phyloP scores from a whole-genome alignment of 2,797 vertebrate species.

The Salarias fasciatus region DNA sequence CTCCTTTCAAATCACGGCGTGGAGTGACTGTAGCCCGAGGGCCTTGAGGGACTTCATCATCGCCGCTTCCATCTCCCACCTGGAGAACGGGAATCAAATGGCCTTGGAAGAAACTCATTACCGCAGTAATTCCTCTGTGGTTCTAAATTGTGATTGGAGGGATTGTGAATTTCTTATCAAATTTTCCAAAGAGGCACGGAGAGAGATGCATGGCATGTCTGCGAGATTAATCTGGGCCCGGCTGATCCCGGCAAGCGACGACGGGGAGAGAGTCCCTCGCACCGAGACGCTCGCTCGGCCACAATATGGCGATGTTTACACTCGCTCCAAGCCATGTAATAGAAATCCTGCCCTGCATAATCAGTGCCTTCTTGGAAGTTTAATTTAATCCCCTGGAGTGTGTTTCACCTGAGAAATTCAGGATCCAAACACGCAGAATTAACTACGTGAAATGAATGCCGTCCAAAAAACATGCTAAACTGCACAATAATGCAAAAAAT shows the following conservation, averaged over 20 bases:
- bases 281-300: conserved; percentile 57
- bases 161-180: conserved; percentile 73
- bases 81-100: conserved; percentile 69
- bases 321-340: conserved; percentile 70
- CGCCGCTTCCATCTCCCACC: conserved; percentile 69
- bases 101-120: conserved; percentile 78
- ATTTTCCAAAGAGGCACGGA: conserved; percentile 58
- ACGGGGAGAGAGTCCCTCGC: conserved; percentile 36
- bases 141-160: conserved; percentile 73
- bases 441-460: conserved; percentile 31
- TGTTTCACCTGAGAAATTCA: conserved; percentile 68
- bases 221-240: conserved; percentile 71
- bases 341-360: conserved; percentile 64
- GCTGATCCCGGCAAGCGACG: conserved; percentile 61
- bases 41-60: conserved; percentile 58
- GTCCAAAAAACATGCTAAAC: too few species aligned
- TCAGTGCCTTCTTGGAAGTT: conserved; percentile 61
- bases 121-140: conserved; percentile 67
- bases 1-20: conserved; percentile 72
- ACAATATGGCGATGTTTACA: conserved; percentile 79
- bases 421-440: conserved; percentile 60
- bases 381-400: conserved; percentile 63
- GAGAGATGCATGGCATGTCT: conserved; percentile 52
- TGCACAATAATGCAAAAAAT: too few species aligned
- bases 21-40: conserved; percentile 63